Percentiles rank a stretch among this genome's conserved stretches.
Evolutionary conservation across 2,113 vertebrate genomes (phyloP).

Genomic region (Lota lota): DNA sequence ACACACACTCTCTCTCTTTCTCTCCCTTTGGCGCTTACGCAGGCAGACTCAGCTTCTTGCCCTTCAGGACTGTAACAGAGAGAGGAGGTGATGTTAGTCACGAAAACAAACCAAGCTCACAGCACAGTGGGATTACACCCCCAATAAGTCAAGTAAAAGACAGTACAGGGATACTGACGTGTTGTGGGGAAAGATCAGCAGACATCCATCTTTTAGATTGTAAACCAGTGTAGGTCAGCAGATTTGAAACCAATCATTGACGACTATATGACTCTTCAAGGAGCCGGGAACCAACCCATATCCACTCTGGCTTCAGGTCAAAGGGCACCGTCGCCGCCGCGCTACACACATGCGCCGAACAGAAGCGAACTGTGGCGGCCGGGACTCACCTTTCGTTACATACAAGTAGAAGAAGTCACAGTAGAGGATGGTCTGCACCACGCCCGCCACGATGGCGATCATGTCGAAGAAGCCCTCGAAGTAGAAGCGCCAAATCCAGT

Average conservation of each 20-base stretch:
- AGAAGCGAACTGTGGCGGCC: background rate
- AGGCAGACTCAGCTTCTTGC: slow-evolving; percentile 99
- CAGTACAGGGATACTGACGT: no score
- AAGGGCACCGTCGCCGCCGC: no score
- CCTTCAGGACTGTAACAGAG: slow-evolving; percentile 88
- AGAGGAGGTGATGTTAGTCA: slow-evolving; percentile 1
- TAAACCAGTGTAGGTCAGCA: no score
- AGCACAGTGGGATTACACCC: no score
- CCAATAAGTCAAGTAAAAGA: no score
- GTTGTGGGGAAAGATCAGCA: no score
- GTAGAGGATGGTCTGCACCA: slow-evolving; percentile 98
- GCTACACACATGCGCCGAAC: no score
- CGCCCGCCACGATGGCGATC: slow-evolving; percentile 95
- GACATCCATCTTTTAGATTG: no score
- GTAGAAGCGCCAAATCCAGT: slow-evolving; percentile 99
- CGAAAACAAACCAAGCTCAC: background rate
- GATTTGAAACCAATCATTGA: no score
- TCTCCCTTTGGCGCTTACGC: slow-evolving; percentile 88
- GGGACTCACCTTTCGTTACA: slow-evolving; percentile 91
- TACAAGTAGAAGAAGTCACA: slow-evolving; percentile 99
- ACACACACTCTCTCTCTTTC: slow-evolving; percentile 34
- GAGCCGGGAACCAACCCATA: no score
- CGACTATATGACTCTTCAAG: no score
- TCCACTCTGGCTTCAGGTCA: no score
- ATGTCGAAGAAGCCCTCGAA: slow-evolving; percentile 98